Base-by-base conservation (phyloP, 2,797 vertebrate species). In the Acipenser ruthenus region DNA sequence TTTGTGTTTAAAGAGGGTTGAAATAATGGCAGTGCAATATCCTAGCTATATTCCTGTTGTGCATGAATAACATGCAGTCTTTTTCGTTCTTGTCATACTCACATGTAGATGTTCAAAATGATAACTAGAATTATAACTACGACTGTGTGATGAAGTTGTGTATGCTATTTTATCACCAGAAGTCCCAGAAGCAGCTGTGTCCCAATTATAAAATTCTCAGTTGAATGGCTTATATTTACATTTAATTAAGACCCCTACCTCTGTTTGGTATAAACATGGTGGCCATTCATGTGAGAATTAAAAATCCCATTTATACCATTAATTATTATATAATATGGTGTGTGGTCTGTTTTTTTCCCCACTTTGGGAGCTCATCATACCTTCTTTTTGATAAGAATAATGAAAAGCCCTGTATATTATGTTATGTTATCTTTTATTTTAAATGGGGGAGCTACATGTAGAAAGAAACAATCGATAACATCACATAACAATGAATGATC, bases 321-420 rank as follows among this genome's bases (percentile, higher is more conserved):
- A 88, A 90, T 87, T 89, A 87, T 86, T 84, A 87, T 80, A 72
- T 83, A 84, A 82, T 78, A 81, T 81, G 82, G 85, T 78, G 69
- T 76, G 71, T 78, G 62, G 76, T 78, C 67, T 69, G 73, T 79
- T 84, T 79, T 77, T 79, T 18, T 37, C 37, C 37, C 37, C 37
- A 78, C 75, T 67, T 79, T 70, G 72, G 50, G 48, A 47, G n/a
- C 12, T 6, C 13, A n/a, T 56, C 8, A 56, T 58, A 58, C 55
- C 11, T 58, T 6, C 64, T 59, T 47, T 10, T 37, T 61, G 7
- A 6, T 12, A 62, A 67, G 53, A 50, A 47, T 56, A 63, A 63
- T 62, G 58, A 8, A 53, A 51, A 6, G 13, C 37, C 10, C 48
- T 6, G 37, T 62, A 63, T 60, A 37, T 37, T 37, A 37, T 37